Evolutionary conservation across 2,113 vertebrate species (phyloP).

Genomic region (Carlito syrichta): DNA sequence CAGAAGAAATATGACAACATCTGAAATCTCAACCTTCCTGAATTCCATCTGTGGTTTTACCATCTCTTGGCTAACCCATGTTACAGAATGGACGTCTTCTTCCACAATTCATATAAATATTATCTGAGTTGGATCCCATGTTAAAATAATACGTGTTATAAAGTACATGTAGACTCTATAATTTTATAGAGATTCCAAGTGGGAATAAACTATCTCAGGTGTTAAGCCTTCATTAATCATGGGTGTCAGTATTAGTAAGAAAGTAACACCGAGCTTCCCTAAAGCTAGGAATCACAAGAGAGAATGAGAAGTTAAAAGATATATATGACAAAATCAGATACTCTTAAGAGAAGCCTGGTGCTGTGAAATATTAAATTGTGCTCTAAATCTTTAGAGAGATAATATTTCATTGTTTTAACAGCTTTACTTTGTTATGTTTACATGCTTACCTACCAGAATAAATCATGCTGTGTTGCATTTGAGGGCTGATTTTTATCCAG

Average conservation of each 20-base stretch:
- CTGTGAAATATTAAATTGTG: slow-evolving; percentile 31
- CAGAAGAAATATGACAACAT: slow-evolving; percentile 43
- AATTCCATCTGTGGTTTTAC: not conserved
- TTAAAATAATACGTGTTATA: slow-evolving; percentile 11
- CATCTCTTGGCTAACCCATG: slow-evolving; percentile 37
- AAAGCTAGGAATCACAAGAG: not conserved
- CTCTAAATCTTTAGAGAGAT: not conserved
- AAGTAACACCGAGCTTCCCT: not conserved
- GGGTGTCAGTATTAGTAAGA: slow-evolving; percentile 41
- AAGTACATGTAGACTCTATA: not conserved
- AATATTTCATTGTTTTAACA: slow-evolving; percentile 50
- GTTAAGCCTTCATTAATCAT: slow-evolving; percentile 58
- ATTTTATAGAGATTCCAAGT: not conserved
- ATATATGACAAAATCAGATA: slow-evolving; percentile 7
- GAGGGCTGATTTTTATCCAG: slow-evolving; percentile 9
- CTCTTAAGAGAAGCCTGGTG: not conserved
- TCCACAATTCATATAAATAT: slow-evolving; percentile 40
- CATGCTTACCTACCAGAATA: slow-evolving; percentile 33
- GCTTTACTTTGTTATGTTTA: slow-evolving; percentile 45
- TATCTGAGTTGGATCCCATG: not conserved
- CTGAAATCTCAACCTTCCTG: not conserved
- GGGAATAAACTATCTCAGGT: slow-evolving; percentile 11
- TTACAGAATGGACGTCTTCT: slow-evolving; percentile 7
- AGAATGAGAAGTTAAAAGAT: not conserved
- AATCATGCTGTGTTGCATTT: not conserved